A percentile compares a stretch with the other conserved stretches of the same genome.
phyloP scores from a whole-genome alignment of 2,113 vertebrate species.

The Festucalex cinctus region DNA sequence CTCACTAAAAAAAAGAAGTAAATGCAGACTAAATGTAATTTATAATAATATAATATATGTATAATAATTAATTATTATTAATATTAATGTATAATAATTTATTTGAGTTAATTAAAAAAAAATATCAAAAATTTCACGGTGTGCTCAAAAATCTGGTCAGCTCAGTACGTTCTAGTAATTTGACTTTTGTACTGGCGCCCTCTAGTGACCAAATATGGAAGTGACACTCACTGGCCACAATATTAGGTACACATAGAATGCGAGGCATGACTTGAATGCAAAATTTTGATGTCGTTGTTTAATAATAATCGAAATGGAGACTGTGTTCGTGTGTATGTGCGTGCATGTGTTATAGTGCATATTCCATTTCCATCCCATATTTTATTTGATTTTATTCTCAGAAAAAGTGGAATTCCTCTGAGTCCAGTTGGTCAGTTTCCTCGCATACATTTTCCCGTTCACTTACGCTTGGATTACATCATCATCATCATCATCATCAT shows the following conservation, averaged over 20 bases:
- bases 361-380: neutral
- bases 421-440: neutral
- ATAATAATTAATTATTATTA: no score
- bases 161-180: neutral
- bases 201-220: conserved; percentile 2
- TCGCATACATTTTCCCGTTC: neutral
- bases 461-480: conserved; percentile 68
- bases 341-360: no score
- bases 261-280: no score
- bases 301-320: no score
- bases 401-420: no score
- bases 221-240: neutral
- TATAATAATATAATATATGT: no score
- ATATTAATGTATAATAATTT: no score
- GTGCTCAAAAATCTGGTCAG: neutral
- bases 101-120: neutral
- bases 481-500: conserved; percentile 58
- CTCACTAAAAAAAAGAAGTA: no score
- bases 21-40: no score
- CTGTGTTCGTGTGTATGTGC: no score
- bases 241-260: neutral
- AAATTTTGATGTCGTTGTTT: no score
- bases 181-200: neutral
- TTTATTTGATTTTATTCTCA: neutral
- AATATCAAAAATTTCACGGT: neutral